Base-by-base conservation (phyloP, 2,797 vertebrate genomes). In the Anomalospiza imberbis region DNA sequence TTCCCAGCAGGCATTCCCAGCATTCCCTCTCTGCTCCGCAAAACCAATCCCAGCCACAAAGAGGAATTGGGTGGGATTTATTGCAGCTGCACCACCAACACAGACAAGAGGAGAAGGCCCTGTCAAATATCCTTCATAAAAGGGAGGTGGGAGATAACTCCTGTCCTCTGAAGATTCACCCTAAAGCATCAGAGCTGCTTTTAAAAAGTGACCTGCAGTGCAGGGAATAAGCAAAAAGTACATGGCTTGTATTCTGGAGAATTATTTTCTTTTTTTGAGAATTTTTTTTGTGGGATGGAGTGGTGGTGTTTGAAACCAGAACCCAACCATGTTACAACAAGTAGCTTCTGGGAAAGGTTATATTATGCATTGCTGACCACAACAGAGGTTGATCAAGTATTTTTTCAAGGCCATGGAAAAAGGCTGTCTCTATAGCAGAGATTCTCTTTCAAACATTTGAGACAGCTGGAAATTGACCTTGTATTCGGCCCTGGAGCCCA, bases 241-340 rank as follows among this genome's bases (percentile, higher is more conserved):
- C 17, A 21, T 17, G 7, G 14, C 8, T 55, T 55, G 13, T 25
- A 10, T 57, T 57, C 60, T 44, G 19, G 36, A 65, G 20, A 34
- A 48, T 29, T 47, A 5, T 22, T 40, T 58, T n/a, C 17, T 17
- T 55, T 22, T 12, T 31, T n/a, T 38, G 38, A 45, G 6, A 3
- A 1, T 7, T 26, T 61, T 66, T 82, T 20, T 17, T 6, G 42
- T 62, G 18, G 17, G 10, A 17, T n/a, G 24, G 6, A 3, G 3
- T 40, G 3, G 26, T 32, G 12, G 22, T 84, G 16, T 15, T 91
- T n/a, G 21, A 57, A 77, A 85, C 36, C 24, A 36, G 53, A 71
- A 25, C 5, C 1, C 31, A 51, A 9, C 9, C 19, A 20, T 0
- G 0, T 79, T 19, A 51, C 54, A 51, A 58, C 21, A 50, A 70